phyloP scores from a whole-genome alignment of 2,797 vertebrate species.

The Syngnathus acus region DNA sequence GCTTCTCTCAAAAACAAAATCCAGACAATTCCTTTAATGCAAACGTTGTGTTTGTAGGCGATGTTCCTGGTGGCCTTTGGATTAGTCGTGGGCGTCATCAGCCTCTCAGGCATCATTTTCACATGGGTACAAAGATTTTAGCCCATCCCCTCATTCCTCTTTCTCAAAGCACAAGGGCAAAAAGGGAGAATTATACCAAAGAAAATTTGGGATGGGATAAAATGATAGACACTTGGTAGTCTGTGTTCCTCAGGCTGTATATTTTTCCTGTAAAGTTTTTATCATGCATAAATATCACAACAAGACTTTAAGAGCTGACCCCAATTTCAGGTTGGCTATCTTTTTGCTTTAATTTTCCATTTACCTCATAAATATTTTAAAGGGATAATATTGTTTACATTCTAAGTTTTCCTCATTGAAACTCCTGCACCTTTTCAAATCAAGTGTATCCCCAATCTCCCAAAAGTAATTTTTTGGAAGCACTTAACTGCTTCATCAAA shows the following conservation, averaged over 20 bases:
- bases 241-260: not conserved
- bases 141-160: not conserved
- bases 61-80: constrained; percentile 72
- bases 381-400: not conserved
- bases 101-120: constrained; percentile 78
- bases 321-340: not conserved
- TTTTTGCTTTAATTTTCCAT: not conserved
- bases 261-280: not conserved
- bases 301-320: not conserved
- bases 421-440: not conserved
- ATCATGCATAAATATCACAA: not conserved
- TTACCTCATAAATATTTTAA: not conserved
- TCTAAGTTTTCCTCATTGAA: not conserved
- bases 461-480: not conserved
- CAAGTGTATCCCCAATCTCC: not conserved
- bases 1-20: not conserved
- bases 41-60: constrained; percentile 51
- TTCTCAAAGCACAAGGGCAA: constrained; percentile 7
- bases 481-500: not conserved
- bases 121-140: constrained; percentile 68
- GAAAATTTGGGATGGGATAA: constrained; percentile 16
- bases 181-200: constrained; percentile 27
- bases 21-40: not conserved
- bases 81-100: constrained; percentile 76
- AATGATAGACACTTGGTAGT: constrained; percentile 7